Conservation (phyloP, 2,797 vertebrate species). For the Phyllotis vaccarum region DNA sequence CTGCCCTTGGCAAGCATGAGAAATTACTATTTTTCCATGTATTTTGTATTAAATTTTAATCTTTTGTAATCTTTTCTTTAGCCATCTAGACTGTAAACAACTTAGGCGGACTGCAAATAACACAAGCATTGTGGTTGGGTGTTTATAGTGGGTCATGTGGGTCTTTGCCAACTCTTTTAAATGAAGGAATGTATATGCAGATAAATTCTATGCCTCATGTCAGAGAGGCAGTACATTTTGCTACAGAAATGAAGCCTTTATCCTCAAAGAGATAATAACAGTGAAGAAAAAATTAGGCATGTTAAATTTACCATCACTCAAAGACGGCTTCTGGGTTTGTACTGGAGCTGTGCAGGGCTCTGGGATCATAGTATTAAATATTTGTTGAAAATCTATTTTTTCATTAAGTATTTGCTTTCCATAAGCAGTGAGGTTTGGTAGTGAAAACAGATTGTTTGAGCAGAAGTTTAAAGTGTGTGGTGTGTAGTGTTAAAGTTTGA, state of each 20-base stretch:
- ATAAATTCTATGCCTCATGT: background rate
- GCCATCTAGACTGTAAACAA: background rate
- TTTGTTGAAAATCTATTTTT: constrained; percentile 23
- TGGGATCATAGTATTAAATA: background rate
- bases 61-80: constrained; percentile 25
- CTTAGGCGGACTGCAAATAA: background rate
- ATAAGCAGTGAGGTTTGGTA: background rate
- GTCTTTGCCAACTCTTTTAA: background rate
- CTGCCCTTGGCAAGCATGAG: background rate
- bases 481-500: background rate
- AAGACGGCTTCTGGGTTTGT: background rate
- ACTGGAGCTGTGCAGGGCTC: background rate
- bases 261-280: constrained; percentile 19
- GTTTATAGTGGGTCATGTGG: background rate
- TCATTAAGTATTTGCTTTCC: background rate
- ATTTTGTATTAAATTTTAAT: background rate
- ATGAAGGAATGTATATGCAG: background rate
- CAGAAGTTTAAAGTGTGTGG: background rate
- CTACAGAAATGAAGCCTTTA: constrained; percentile 52
- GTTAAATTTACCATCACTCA: background rate
- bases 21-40: background rate
- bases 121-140: background rate
- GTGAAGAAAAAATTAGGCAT: background rate
- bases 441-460: background rate
- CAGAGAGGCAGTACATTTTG: background rate